Conservation (phyloP, 1,140 invertebrate species). For the Micrasema minimum region DNA sequence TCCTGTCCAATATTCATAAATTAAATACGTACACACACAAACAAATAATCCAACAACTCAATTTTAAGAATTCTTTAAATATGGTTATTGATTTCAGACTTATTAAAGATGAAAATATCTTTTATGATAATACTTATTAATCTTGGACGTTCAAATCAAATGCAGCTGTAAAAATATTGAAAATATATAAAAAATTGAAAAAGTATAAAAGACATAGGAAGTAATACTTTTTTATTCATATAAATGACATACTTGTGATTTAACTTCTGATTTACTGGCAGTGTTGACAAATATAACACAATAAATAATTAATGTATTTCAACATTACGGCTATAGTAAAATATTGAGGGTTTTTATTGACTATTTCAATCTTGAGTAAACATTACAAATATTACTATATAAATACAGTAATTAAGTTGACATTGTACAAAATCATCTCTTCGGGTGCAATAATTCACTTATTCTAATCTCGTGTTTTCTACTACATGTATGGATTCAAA, state of each 20-base stretch:
- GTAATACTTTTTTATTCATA: too few relatives aligned
- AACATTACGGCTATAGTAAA: slow-evolving; percentile 47
- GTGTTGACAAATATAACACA: slow-evolving; percentile 45
- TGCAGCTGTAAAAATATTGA: not conserved
- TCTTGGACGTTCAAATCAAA: too few relatives aligned
- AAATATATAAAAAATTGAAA: slow-evolving; percentile 10
- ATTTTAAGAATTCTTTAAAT: too few relatives aligned
- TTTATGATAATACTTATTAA: not conserved
- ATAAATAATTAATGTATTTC: slow-evolving; percentile 45
- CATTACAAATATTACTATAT: slow-evolving; percentile 50
- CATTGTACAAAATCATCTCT: slow-evolving; percentile 54
- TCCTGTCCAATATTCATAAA: too few relatives aligned
- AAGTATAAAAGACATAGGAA: not conserved
- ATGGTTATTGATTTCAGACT: too few relatives aligned
- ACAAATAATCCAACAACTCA: too few relatives aligned
- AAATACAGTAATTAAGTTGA: slow-evolving; percentile 53
- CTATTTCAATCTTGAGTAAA: slow-evolving; percentile 52
- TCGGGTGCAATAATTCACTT: slow-evolving; percentile 54
- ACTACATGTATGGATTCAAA: slow-evolving; percentile 55
- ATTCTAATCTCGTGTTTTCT: slow-evolving; percentile 50
- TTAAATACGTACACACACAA: too few relatives aligned
- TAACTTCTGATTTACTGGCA: slow-evolving; percentile 27
- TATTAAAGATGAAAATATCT: not conserved
- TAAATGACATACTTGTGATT: slow-evolving; percentile 8
- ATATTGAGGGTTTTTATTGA: slow-evolving; percentile 52